phyloP scores from a whole-genome alignment of 2,113 vertebrate genomes.

The Mandrillus leucophaeus region DNA sequence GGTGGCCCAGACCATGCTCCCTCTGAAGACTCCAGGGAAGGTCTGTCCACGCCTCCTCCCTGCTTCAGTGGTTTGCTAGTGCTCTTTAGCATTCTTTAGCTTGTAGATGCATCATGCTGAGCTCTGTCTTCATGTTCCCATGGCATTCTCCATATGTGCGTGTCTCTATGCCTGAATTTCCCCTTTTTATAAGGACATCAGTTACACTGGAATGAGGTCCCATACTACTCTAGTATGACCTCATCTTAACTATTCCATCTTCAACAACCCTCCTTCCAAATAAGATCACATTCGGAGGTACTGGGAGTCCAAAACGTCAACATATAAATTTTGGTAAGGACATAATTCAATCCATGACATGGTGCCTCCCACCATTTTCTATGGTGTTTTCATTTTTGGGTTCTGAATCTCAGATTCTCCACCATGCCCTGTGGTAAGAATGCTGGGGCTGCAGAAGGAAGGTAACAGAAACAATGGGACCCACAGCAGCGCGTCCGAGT shows the following conservation, averaged over 20 bases:
- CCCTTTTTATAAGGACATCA: neutral
- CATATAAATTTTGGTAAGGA: neutral
- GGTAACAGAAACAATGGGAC: neutral
- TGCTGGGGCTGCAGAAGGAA: neutral
- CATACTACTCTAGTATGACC: neutral
- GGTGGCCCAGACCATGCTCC: neutral
- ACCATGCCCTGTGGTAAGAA: neutral
- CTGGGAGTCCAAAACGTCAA: neutral
- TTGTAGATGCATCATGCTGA: neutral
- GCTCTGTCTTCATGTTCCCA: neutral
- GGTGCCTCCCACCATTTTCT: neutral
- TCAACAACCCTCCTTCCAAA: neutral
- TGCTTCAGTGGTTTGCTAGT: neutral
- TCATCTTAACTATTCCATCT: neutral
- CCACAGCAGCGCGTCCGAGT: neutral
- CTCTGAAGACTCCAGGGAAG: neutral
- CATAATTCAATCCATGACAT: neutral
- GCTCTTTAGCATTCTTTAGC: neutral
- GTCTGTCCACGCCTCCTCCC: neutral
- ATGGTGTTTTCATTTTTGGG: neutral
- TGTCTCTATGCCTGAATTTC: neutral
- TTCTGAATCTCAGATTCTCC: neutral
- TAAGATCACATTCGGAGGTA: neutral
- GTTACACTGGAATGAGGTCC: neutral
- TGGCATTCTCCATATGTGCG: neutral